These are phyloP conservation scores for Nomada ruficornis DNA, from an alignment of 2,888 invertebrate genomes.

Conservation along the genomic window DNA sequence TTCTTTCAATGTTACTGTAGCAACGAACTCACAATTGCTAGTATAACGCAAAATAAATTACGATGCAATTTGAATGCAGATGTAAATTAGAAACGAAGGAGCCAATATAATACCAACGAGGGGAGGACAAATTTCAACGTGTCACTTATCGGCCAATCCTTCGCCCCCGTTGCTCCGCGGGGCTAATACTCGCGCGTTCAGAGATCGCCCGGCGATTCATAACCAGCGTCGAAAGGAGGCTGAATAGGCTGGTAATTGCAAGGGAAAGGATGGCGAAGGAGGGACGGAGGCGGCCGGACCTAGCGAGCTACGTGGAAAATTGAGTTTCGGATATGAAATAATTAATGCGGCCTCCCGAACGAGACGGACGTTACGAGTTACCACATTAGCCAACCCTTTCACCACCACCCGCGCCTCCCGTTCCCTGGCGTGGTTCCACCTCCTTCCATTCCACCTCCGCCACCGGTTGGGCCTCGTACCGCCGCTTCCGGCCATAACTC, in stretches of 20 bases:
- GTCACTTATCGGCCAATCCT: too few relatives aligned
- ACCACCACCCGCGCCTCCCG: background rate
- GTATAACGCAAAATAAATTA: too few relatives aligned
- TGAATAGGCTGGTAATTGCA: constrained; percentile 53
- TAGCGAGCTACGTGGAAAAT: constrained; percentile 65
- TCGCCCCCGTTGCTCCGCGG: background rate
- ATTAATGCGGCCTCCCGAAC: constrained; percentile 77
- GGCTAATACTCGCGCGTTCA: background rate
- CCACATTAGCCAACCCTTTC: constrained; percentile 76
- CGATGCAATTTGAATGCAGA: too few relatives aligned
- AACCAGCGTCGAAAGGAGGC: constrained; percentile 11
- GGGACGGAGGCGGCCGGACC: constrained; percentile 9
- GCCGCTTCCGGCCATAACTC: constrained; percentile 78
- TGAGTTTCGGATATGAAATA: constrained; percentile 77
- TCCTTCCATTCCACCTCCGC: constrained; percentile 40
- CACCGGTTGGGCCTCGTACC: constrained; percentile 41
- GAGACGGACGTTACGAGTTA: constrained; percentile 77
- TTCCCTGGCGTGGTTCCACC: background rate
- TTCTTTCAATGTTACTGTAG: too few relatives aligned
- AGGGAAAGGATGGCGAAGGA: constrained; percentile 18
- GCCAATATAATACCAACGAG: too few relatives aligned
- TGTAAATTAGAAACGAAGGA: too few relatives aligned
- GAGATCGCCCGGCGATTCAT: constrained; percentile 6
- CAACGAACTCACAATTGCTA: too few relatives aligned
- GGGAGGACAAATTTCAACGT: too few relatives aligned